These are phyloP conservation scores for Saccostrea echinata DNA, from an alignment of 1,140 invertebrate genomes.

Conservation along the genomic window DNA sequence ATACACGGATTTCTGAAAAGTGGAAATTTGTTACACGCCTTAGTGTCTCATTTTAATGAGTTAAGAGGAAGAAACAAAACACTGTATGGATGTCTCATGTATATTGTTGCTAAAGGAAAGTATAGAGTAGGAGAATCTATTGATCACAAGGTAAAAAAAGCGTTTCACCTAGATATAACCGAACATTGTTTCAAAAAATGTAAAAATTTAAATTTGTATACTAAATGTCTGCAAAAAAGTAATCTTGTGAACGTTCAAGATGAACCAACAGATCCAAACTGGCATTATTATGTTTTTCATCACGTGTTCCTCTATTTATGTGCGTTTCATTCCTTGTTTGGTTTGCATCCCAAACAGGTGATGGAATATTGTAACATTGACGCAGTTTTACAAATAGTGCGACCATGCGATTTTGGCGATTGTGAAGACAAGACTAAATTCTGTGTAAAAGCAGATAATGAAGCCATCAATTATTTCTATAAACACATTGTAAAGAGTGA, in stretches of 20 bases:
- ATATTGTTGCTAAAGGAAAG: slow-evolving; percentile 6
- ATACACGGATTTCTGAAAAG: neutral
- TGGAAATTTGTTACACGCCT: neutral
- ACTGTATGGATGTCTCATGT: neutral
- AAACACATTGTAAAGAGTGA: neutral
- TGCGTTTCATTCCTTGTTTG: neutral
- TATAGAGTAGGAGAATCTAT: neutral
- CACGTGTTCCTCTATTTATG: slow-evolving; percentile 2
- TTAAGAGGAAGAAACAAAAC: neutral
- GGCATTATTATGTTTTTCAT: neutral
- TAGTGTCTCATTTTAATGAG: neutral
- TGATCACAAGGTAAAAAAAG: neutral
- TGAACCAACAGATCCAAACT: neutral
- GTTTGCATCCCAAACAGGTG: neutral
- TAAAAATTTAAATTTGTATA: neutral
- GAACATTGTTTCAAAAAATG: neutral
- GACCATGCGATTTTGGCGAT: neutral
- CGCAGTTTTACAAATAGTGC: neutral
- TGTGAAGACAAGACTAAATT: neutral
- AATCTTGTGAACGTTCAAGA: neutral
- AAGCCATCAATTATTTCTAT: neutral
- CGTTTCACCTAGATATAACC: neutral
- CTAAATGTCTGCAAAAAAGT: neutral
- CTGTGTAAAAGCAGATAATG: neutral
- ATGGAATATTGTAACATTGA: slow-evolving; percentile 4